Base-by-base conservation (phyloP, 2,797 vertebrate genomes). In the Hephaestus fuliginosus region DNA sequence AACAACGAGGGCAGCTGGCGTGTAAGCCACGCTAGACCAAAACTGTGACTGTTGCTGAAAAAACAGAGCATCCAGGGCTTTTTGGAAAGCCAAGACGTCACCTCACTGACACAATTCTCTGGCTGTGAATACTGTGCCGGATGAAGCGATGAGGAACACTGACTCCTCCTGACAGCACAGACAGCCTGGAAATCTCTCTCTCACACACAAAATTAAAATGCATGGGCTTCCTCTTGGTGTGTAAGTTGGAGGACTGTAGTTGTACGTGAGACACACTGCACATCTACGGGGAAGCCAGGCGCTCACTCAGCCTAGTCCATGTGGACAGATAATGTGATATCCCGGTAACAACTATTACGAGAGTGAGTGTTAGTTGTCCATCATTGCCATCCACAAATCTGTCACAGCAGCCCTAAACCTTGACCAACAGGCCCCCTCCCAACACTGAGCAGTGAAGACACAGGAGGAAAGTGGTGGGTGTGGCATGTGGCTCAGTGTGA, bases 41-140 rank as follows among this genome's bases (percentile, higher is more conserved):
- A 25, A 71, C 58, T 82, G 79, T 41, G 64, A 80, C 66, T 74
- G 71, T 1, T 73, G 61, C 71, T 69, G 65, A 22, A 68, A 77
- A 33, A 81, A 89, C 74, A 56, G 84, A 73, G 53, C 83, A 83
- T 87, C 76, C 22, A 17, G 28, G 57, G 70, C 46, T 70, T 81
- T 86, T 76, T 65, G 65, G 68, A 52, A 33, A 78, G 86, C 86
- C 55, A 36, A 86, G 68, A 56, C 82, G 63, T 87, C 86, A 79
- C 83, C 74, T 75, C 74, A 2, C 76, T 78, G 82, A 92, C 89
- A 92, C 88, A 65, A 78, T 87, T 86, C 75, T 85, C 78, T 88
- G 89, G 89, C 87, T 88, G 87, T 49, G 81, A 91, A 80, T 81
- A 70, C 33, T 55, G 88, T 78, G 85, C 76, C 71, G 62, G 80